phyloP scores from a whole-genome alignment of 2,888 invertebrate species.

The Heliothis peltigera region DNA sequence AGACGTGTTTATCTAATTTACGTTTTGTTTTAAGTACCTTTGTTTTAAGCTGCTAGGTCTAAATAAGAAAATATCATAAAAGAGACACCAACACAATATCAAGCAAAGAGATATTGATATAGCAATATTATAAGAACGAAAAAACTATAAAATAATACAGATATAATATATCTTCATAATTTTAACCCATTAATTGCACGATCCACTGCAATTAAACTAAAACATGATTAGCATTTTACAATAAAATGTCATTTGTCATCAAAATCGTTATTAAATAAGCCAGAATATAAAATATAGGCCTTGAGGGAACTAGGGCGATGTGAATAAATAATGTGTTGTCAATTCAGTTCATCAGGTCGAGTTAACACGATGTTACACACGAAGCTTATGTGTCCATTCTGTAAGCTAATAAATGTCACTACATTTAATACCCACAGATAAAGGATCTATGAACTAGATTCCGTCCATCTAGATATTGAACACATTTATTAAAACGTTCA shows the following conservation, averaged over 20 bases:
- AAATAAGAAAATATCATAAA: too few relatives aligned
- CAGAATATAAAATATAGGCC: constrained; percentile 27
- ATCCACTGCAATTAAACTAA: constrained; percentile 7
- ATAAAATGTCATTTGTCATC: not conserved
- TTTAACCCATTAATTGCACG: constrained; percentile 14
- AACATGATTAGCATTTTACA: constrained; percentile 12
- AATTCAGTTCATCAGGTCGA: constrained; percentile 44
- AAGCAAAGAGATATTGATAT: too few relatives aligned
- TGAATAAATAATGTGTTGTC: constrained; percentile 51
- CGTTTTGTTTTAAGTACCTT: too few relatives aligned
- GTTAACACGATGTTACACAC: constrained; percentile 31
- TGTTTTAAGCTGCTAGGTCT: too few relatives aligned
- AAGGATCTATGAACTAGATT: not conserved
- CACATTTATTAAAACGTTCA: too few relatives aligned
- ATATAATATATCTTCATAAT: not conserved
- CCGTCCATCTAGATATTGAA: not conserved
- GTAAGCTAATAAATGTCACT: constrained; percentile 17
- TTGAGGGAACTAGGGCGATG: constrained; percentile 46
- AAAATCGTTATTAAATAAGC: constrained; percentile 8
- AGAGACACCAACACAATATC: too few relatives aligned
- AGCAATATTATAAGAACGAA: too few relatives aligned
- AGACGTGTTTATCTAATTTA: too few relatives aligned
- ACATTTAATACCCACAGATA: not conserved
- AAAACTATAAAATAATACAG: not conserved
- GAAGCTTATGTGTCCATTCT: constrained; percentile 7